These are phyloP conservation scores for Cantharis flavilabris DNA, from an alignment of 2,888 invertebrate species.

Conservation along the genomic window DNA sequence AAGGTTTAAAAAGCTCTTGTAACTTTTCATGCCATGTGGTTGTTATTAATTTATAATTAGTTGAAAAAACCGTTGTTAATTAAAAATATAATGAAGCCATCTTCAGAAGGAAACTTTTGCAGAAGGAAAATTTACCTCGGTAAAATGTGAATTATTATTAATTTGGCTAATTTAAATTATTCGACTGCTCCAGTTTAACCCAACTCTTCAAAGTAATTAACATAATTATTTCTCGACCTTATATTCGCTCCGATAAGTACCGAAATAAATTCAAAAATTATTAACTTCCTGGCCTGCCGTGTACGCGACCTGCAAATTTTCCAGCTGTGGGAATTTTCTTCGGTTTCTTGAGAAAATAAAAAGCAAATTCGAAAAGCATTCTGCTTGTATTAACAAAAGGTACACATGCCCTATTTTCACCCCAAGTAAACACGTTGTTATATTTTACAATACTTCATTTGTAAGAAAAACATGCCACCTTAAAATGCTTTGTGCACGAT, in stretches of 20 bases:
- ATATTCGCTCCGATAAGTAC: not conserved
- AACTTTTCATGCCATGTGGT: constrained; percentile 38
- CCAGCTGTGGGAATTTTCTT: too few relatives aligned
- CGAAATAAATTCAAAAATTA: not conserved
- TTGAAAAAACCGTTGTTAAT: constrained; percentile 40
- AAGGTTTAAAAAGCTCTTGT: constrained; percentile 13
- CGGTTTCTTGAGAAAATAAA: constrained; percentile 1
- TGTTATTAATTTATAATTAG: constrained; percentile 42
- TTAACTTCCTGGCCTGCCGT: not conserved
- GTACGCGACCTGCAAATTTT: not conserved
- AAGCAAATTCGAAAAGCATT: not conserved
- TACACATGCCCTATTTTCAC: constrained; percentile 25
- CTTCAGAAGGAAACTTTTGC: not conserved
- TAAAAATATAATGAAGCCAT: constrained; percentile 40
- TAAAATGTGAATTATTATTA: constrained; percentile 30
- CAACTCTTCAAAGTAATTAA: constrained; percentile 17
- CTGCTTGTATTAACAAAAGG: not conserved
- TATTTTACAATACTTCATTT: constrained; percentile 29
- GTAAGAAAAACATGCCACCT: constrained; percentile 35
- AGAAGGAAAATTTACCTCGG: constrained; percentile 26
- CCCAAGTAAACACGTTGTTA: constrained; percentile 26
- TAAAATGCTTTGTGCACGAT: constrained; percentile 18
- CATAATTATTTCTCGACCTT: constrained; percentile 30
- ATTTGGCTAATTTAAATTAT: constrained; percentile 35
- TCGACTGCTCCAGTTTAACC: not conserved